Percentiles rank a stretch among this genome's conserved stretches.
These are phyloP conservation scores for Hyperoplus immaculatus DNA, from an alignment of 2,797 vertebrate genomes.

Conservation along the genomic window DNA sequence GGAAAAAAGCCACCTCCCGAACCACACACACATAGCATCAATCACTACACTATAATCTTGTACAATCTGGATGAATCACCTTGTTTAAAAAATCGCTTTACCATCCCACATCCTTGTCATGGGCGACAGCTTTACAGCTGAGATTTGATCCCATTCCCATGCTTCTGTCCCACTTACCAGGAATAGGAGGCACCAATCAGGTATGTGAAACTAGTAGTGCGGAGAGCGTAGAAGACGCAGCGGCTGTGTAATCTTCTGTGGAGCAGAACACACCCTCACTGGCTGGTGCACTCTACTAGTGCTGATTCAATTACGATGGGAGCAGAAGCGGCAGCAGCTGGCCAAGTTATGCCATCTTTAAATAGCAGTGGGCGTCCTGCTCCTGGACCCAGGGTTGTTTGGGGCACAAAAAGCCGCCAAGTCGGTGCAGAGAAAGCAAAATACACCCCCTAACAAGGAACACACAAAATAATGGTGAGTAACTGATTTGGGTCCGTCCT, in stretches of 20 bases:
- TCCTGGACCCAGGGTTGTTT: conserved; percentile 52
- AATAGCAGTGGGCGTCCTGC: conserved; percentile 76
- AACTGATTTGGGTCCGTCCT: conserved; percentile 1
- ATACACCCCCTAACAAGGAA: conserved; percentile 9
- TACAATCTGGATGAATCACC: conserved; percentile 16
- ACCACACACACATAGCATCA: conserved; percentile 13
- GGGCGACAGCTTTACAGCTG: conserved; percentile 21
- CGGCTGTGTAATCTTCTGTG: conserved; percentile 66
- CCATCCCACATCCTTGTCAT: conserved; percentile 41
- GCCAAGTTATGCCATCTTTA: conserved; percentile 78
- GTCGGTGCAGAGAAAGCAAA: conserved; percentile 48
- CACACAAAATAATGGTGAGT: background rate
- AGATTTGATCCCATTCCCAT: conserved; percentile 19
- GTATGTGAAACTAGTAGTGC: conserved; percentile 56
- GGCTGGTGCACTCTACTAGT: conserved; percentile 56
- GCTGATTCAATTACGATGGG: conserved; percentile 75
- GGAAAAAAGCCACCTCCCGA: conserved; percentile 7
- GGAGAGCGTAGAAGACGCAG: conserved; percentile 39
- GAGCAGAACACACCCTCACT: conserved; percentile 63
- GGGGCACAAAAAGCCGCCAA: conserved; percentile 54
- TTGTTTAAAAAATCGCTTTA: conserved; percentile 27
- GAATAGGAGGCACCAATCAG: conserved; percentile 57
- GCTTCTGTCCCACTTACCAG: conserved; percentile 33
- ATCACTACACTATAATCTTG: conserved; percentile 24
- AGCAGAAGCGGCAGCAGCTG: conserved; percentile 79